phyloP scores from a whole-genome alignment of 2,888 invertebrate genomes.

The Terebella lapidaria region DNA sequence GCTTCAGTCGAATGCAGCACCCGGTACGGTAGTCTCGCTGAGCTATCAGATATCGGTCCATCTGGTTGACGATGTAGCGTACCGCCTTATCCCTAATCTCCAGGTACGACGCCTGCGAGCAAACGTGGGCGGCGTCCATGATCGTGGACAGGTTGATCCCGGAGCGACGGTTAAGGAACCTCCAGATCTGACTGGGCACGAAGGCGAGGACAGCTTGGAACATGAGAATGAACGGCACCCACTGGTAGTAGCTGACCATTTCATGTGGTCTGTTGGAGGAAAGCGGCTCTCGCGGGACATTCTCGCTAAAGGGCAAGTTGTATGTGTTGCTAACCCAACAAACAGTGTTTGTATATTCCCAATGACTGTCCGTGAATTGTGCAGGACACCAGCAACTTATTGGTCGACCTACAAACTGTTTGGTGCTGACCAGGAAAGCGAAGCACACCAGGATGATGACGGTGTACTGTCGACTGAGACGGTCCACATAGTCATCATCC shows the following conservation, averaged over 20 bases:
- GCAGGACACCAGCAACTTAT: conserved; percentile 30
- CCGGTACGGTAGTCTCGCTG: conserved; percentile 53
- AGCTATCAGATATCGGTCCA: conserved; percentile 54
- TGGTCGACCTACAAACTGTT: conserved; percentile 29
- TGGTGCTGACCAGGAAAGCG: conserved; percentile 28
- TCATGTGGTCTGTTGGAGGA: conserved; percentile 12
- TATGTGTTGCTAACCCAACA: conserved; percentile 32
- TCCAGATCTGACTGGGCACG: conserved; percentile 28
- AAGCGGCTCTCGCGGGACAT: conserved; percentile 20
- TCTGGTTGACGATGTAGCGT: conserved; percentile 54
- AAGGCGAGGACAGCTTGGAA: conserved; percentile 29
- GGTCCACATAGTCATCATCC: conserved; percentile 30
- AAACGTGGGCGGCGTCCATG: conserved; percentile 28
- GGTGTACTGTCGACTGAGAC: conserved; percentile 27
- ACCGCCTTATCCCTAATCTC: conserved; percentile 41
- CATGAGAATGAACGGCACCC: conserved; percentile 30
- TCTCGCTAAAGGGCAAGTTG: conserved; percentile 25
- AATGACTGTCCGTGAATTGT: conserved; percentile 27
- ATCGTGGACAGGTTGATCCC: conserved; percentile 29
- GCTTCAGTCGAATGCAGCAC: conserved; percentile 48
- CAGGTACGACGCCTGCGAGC: conserved; percentile 28
- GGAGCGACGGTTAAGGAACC: conserved; percentile 27
- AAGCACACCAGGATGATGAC: conserved; percentile 28
- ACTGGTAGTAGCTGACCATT: conserved; percentile 29
- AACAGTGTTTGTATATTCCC: conserved; percentile 29